Evolutionary conservation across 1,140 invertebrate species (phyloP), one percentile per base, ranked within the genome.

Genomic region (Drosophila bipectinata): DNA sequence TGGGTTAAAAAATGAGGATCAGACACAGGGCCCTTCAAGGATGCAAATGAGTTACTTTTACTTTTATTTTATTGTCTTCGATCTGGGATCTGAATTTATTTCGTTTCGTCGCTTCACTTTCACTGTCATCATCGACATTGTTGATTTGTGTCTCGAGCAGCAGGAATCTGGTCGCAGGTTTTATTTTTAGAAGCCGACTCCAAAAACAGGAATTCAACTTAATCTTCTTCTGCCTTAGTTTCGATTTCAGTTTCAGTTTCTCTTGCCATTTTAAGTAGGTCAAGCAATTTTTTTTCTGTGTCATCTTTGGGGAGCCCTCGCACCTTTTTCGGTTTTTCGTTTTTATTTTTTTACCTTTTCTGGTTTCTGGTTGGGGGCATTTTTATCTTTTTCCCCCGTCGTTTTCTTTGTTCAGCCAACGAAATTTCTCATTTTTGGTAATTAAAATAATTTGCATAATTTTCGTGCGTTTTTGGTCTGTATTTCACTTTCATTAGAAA

Each of bases 401-500:
- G n/a, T 61, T 68, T 62, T 62, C 21, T n/a, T 37, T 28, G 28
- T 24, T 10, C 32, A 10, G n/a, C 60, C 48, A 74, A 57, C n/a
- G 45, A 63, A 64, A 75, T 88, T 88, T 88, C 83, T 83, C 83
- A 72, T 88, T 88, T 82, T 69, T 57, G 66, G 81, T 79, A 90
- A 90, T 90, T 85, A 90, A 90, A 85, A 82, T 87, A 90, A 90
- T 90, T 90, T 90, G 85, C 85, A 90, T 90, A 90, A 90, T 79
- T 90, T 90, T 85, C 58, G 85, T 82, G 76, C 59, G 47, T 72
- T 51, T 76, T 68, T 53, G 32, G 72, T 69, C 51, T 41, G 52
- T 48, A 52, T 84, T 78, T 90, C 83, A 90, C 87, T 90, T 90
- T 90, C 88, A 81, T 90, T 90, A 84, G 88, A 90, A 90, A 89